A percentile compares a stretch with the other conserved stretches of the same genome.
These are phyloP conservation scores for Nebria brevicollis DNA, from an alignment of 2,888 invertebrate genomes.

Conservation along the genomic window DNA sequence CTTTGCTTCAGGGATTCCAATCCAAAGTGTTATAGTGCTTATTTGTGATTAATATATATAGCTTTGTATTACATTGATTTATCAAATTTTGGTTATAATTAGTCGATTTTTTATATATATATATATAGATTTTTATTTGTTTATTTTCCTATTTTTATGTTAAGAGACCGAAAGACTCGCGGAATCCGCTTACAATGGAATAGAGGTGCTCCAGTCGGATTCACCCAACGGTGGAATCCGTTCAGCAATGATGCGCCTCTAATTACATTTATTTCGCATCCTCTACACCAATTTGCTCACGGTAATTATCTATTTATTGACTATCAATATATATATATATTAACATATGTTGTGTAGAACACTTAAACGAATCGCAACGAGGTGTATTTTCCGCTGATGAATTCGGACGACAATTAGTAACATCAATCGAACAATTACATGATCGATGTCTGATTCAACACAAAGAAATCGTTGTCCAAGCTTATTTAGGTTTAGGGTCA, in stretches of 20 bases:
- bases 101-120: no score
- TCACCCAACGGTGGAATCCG: slow-evolving; percentile 86
- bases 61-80: no score
- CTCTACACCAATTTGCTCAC: slow-evolving; percentile 75
- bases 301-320: slow-evolving; percentile 62
- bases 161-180: slow-evolving; percentile 76
- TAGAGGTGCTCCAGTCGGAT: slow-evolving; percentile 73
- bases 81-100: no score
- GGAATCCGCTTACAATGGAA: slow-evolving; percentile 85
- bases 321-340: slow-evolving; percentile 46
- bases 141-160: slow-evolving; percentile 49
- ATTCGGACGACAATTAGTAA: slow-evolving; percentile 68
- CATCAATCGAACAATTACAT: slow-evolving; percentile 65
- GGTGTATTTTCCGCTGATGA: slow-evolving; percentile 70
- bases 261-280: slow-evolving; percentile 83
- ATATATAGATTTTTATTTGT: no score
- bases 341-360: slow-evolving; percentile 54
- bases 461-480: slow-evolving; percentile 79
- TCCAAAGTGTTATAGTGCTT: no score
- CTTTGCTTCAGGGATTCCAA: no score
- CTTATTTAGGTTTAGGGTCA: slow-evolving; percentile 82
- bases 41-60: no score
- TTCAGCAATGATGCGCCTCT: slow-evolving; percentile 83
- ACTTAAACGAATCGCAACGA: slow-evolving; percentile 55
- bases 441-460: slow-evolving; percentile 68